Evolutionary conservation across 2,797 vertebrate genomes (phyloP), one percentile per base, ranked within the genome.

Genomic region (Poecilia gillii): DNA sequence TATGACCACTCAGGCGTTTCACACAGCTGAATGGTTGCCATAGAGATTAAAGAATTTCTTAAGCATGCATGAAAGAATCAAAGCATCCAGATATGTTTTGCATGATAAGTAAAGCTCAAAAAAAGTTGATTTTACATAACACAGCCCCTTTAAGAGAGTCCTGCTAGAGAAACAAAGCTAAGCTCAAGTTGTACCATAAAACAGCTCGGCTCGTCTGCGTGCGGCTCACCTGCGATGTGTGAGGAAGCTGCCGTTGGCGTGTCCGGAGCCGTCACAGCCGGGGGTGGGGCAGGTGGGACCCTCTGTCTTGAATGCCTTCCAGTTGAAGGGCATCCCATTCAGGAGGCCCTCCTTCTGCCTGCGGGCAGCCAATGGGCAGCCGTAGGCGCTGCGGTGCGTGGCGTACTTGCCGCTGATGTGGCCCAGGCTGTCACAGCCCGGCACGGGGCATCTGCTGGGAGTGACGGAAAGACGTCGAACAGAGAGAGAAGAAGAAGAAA

Each of bases 391-490:
- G 47, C 98, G 97, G 91, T 99, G 99, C 0, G 98, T 99, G 73
- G 98, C 98, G 0, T 99, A 99, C 90, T 99, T 99, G 78, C 99
- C 98, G 0, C 98, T 99, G 92, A 99, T 99, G 93, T 99, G 99
- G 72, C 99, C 99, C 5, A 99, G 95, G 79, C 99, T 99, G 86
- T 99, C 98, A 0, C 99, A 99, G 74, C 99, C 98, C 0, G 98
- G 98, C 83, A 99, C 98, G 0, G 98, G 98, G 90, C 98, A 99
- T 94, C 98, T 99, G 92, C 72, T 84, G 78, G 68, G 70, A 36
- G 78, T 9, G 82, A 31, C 46, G 77, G 68, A 45, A 45, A 77
- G 49, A 46, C 76, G 31, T 41, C 31, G 51, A 14, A 43, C 55
- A 49, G n/a, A 43, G 46, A 57, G 13, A 76, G 47, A 33, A 41